Base-by-base conservation (phyloP, 2,113 vertebrate genomes). In the Baryphthengus martii region DNA sequence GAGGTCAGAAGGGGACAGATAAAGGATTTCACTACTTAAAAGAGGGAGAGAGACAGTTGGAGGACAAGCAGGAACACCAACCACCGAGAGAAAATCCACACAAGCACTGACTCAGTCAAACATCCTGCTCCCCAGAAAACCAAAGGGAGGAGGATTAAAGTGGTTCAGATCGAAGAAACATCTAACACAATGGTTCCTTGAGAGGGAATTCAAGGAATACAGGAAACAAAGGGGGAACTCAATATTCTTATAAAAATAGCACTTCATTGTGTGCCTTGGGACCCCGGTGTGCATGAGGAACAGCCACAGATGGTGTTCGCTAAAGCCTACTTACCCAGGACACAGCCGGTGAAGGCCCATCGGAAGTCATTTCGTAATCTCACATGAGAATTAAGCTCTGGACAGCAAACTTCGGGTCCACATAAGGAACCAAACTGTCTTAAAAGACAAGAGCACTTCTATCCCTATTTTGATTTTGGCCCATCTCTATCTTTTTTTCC, bases 1-100 rank as follows among this genome's bases (percentile, higher is more conserved):
- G 45, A 96, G 93, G 88, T 96, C 94, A 93, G 71, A 55, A 95
- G 77, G 67, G 89, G 93, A 93, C 71, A 83, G 85, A 93, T 88
- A 93, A 88, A 96, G 91, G 88, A 95, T 93, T 94, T 94, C 61
- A 44, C 50, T 84, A 59, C 90, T 96, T 94, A 92, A 86, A 93
- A 90, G 72, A n/a, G 33, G 39, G 73, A 67, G 59, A 71, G 83
- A 91, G 12, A 84, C 12, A 13, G 28, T 61, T 44, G 56, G 87
- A 92, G 84, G 84, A 93, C 53, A 62, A 80, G 42, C 45, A 88
- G 71, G 59, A 91, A 70, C 85, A 83, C 62, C 93, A 84, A 52
- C 72, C 56, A 86, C 75, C 2, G 52, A 74, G 75, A 90, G 39
- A 59, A 96, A 96, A 95, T 84, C 50, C 73, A 86, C 3, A 1